Evolutionary conservation across 2,113 vertebrate genomes (phyloP), one percentile per base, ranked within the genome.

Genomic region (Aramus guarauna): DNA sequence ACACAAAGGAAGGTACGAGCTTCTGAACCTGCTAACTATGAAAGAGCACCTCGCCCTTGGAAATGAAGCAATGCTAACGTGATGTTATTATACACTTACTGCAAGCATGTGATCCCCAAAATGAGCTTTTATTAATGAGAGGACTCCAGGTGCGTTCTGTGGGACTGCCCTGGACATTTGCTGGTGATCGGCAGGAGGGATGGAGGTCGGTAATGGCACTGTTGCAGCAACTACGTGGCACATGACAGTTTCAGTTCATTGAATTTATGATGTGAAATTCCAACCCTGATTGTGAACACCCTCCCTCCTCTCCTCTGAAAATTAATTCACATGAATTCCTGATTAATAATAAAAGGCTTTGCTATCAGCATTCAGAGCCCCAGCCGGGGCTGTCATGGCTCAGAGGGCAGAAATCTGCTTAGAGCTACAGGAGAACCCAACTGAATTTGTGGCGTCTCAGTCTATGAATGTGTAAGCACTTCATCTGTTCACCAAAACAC

Each of bases 381-480:
- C 97, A 98, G 97, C 96, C 97, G 80, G 94, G 94, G 92, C n/a
- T 97, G 98, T 98, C 98, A 98, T 98, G 98, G 98, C 97, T 98
- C 98, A 98, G 95, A 98, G 95, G 98, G 87, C 98, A 98, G 98
- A 98, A 98, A 98, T 98, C 98, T 98, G 98, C 98, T 98, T 93
- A 96, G 98, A 97, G 98, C 96, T 97, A 88, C 82, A 92, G 90
- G 85, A 98, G 98, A 98, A 95, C 98, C 98, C 98, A 98, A 96
- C 97, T 98, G 98, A 98, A 98, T 98, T 98, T 97, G 82, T 78
- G 86, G 97, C 64, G 98, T 98, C 98, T 98, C 98, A 98, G 98
- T 98, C 98, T 98, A 98, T 98, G 98, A 98, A 98, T 98, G 98
- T 84, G 96, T 98, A 98, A 98, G 98, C 98, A 97, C 98, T 98